These are phyloP conservation scores for Apoda limacodes DNA, from an alignment of 2,888 invertebrate genomes.

Conservation along the genomic window DNA sequence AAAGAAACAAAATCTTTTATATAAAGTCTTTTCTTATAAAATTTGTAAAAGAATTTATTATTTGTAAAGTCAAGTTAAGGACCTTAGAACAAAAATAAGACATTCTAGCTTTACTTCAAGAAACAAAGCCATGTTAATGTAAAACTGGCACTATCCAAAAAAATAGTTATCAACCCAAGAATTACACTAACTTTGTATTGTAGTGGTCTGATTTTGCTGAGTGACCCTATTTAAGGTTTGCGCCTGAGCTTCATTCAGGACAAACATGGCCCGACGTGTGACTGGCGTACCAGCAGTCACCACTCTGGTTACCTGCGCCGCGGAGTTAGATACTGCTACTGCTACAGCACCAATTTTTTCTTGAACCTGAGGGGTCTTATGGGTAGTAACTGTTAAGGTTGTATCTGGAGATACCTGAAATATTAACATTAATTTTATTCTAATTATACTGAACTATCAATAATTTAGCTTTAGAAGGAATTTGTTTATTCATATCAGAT, in stretches of 20 bases:
- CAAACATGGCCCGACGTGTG: constrained; percentile 56
- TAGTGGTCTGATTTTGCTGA: constrained; percentile 61
- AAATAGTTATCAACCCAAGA: neutral
- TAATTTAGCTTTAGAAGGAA: no score
- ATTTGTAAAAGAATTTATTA: no score
- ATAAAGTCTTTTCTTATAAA: no score
- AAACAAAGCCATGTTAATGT: no score
- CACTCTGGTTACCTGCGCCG: constrained; percentile 55
- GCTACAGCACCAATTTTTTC: constrained; percentile 58
- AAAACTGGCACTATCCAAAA: neutral
- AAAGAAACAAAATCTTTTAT: no score
- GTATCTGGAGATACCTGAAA: constrained; percentile 63
- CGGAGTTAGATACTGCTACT: constrained; percentile 53
- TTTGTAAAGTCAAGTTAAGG: no score
- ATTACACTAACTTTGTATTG: constrained; percentile 53
- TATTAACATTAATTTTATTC: no score
- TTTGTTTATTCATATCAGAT: no score
- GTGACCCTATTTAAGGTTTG: constrained; percentile 55
- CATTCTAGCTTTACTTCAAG: no score
- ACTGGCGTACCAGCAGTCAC: constrained; percentile 50
- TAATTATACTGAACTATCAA: no score
- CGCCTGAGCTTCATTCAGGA: constrained; percentile 53
- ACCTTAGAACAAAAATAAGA: no score
- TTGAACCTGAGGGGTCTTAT: constrained; percentile 62
- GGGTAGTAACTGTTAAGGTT: constrained; percentile 62